Base-by-base conservation (phyloP, 2,797 vertebrate species). In the Acanthurus leucopareius region DNA sequence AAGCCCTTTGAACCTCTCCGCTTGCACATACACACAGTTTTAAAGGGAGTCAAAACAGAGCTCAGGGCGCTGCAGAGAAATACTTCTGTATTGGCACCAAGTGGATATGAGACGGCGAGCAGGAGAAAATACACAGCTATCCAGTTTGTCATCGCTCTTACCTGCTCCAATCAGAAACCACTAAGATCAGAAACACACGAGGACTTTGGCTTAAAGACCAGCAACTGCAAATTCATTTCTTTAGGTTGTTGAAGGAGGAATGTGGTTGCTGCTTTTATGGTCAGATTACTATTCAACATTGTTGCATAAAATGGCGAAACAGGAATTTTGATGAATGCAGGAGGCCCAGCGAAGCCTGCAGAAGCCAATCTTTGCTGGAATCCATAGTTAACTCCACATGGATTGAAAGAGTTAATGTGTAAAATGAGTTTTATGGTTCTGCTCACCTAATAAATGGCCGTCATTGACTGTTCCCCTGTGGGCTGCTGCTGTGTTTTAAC, bases 1-100 rank as follows among this genome's bases (percentile, higher is more conserved):
- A 84, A 83, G 73, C 73, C 76, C 72, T 81, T 79, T 85, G 73
- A 83, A 87, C 83, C 66, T 45, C 49, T 69, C n/a, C 10, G 28
- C 68, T 64, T 66, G 64, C 61, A 79, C 80, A 56, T 76, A 72
- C 70, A 71, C 65, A 77, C 54, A 15, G n/a, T 54, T 78, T 73
- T 57, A 57, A 79, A 77, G 56, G 35, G 71, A 77, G 79, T 80
- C 32, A 81, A 75, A 83, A 73, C 53, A 73, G 49, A 75, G 74
- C 81, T 70, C 11, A 48, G 57, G 83, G 87, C 76, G 63, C 58
- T 47, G 60, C 75, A 62, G 75, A 81, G 71, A 75, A 85, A 83
- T 47, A 57, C 49, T 48, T 69, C 15, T 77, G 54, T 80, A 62
- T 58, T 71, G 69, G 80, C 59, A 68, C 45, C 0, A 5, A 86